Percentiles rank a stretch among this genome's conserved stretches.
Evolutionary conservation across 2,113 vertebrate genomes (phyloP).

Genomic region (Cebus imitator): DNA sequence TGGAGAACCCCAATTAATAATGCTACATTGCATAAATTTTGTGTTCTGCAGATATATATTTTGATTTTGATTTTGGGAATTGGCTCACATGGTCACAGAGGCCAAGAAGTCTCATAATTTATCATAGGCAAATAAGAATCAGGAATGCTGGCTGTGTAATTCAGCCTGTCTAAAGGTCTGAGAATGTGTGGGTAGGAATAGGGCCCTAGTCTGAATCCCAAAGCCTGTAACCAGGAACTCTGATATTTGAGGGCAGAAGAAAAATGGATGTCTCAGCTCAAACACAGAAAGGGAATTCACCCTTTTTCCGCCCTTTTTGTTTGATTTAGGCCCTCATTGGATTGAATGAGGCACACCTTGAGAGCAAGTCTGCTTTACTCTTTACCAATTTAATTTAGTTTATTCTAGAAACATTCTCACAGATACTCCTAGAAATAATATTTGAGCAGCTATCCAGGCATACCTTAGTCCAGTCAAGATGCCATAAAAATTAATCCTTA

Average conservation of each 20-base stretch:
- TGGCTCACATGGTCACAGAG: background rate
- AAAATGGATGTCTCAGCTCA: background rate
- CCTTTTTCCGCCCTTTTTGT: background rate
- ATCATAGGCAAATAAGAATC: background rate
- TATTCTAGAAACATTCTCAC: background rate
- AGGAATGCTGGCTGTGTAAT: background rate
- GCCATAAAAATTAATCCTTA: background rate
- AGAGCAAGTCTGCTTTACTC: background rate
- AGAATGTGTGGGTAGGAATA: background rate
- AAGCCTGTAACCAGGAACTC: background rate
- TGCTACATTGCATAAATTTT: no score
- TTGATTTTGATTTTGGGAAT: background rate
- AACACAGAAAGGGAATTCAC: no score
- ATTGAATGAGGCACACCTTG: background rate
- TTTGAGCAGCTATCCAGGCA: background rate
- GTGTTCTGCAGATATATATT: no score
- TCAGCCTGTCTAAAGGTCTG: background rate
- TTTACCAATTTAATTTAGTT: background rate
- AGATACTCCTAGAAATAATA: background rate
- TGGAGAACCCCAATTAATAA: no score
- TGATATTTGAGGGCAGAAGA: background rate
- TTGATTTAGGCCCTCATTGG: background rate
- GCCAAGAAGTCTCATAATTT: background rate
- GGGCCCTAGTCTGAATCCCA: no score
- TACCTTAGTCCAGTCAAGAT: background rate